Base-by-base conservation (phyloP, 2,888 invertebrate genomes). In the Drosophila flavopinicola region DNA sequence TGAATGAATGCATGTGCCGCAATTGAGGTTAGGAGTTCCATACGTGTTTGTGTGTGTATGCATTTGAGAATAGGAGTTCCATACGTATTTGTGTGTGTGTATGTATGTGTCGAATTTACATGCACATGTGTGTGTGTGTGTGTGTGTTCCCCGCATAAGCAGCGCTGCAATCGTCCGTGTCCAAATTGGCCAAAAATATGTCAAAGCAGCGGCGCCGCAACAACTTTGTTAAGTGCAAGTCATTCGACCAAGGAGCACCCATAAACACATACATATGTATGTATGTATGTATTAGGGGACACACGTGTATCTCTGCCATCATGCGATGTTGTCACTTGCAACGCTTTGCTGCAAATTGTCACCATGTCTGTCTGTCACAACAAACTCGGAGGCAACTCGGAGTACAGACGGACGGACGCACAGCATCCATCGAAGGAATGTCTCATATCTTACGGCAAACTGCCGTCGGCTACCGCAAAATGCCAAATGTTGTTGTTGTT, bases 311-410 rank as follows among this genome's bases (percentile, higher is more conserved):
- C 51, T 51, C 10, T 44, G 6, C 32, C 49, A 63, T 58, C 58
- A 63, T 44, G 25, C 49, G 33, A 61, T 58, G 61, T 54, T 71
- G 60, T 56, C 59, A 51, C 51, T 52, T 66, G 75, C 73, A 63
- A 52, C 65, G 65, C 63, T 35, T 37, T 68, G 61, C 66, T 72
- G 77, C 72, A 68, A 77, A 73, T 76, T 75, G 75, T 75, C 75
- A 71, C 57, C 73, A 67, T 49, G 60, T 52, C 75, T 49, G 60
- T 52, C 75, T 66, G 76, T 69, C 66, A 65, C 69, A 73, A 61
- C 70, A 70, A 48, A 32, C 38, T 29, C 49, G 39, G 54, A 17
- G n/a, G n/a, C n/a, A n/a, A n/a, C n/a, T n/a, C n/a, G n/a, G n/a
- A n/a, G n/a, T 49, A 54, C 53, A 44, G 29, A 47, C n/a, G 30